Conservation (phyloP, 37 sponge, comb jelly and placozoan species). For the Bolinopsis microptera region DNA sequence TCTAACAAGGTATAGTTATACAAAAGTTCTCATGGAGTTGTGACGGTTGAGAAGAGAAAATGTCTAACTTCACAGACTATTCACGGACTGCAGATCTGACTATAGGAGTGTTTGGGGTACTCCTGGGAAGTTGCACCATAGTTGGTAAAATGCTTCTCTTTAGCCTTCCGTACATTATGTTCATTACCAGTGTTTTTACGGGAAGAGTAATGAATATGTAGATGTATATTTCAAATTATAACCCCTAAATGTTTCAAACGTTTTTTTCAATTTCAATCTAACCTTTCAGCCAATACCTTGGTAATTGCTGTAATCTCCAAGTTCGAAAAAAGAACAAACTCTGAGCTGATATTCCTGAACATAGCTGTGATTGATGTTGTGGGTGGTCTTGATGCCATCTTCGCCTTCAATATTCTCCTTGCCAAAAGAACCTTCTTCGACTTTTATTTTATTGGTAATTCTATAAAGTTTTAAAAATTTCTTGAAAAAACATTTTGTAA, state of each 20-base stretch:
- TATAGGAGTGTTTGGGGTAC: not conserved
- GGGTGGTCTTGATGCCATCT: not conserved
- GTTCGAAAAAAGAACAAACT: slow-evolving; percentile 10
- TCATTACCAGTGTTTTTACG: no score
- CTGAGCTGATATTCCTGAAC: slow-evolving; percentile 33
- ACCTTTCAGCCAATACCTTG: slow-evolving; percentile 37
- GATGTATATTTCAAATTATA: no score
- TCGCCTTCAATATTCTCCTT: slow-evolving; percentile 30
- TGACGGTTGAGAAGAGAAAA: no score
- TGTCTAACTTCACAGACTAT: slow-evolving; percentile 49
- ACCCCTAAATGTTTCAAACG: no score
- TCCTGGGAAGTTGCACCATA: slow-evolving; percentile 40
- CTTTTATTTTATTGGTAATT: not conserved
- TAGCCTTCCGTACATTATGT: no score
- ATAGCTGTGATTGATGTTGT: slow-evolving; percentile 1
- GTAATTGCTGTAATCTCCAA: slow-evolving; percentile 7
- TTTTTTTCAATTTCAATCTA: no score
- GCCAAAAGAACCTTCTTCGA: not conserved
- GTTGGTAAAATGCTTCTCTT: not conserved
- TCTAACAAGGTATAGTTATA: no score
- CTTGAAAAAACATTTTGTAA: no score
- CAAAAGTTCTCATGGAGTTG: no score
- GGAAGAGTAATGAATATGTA: no score
- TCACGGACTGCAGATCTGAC: not conserved
- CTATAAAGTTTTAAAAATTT: no score